Evolutionary conservation across 2,113 vertebrate genomes (phyloP).

Genomic region (Dascyllus trimaculatus): DNA sequence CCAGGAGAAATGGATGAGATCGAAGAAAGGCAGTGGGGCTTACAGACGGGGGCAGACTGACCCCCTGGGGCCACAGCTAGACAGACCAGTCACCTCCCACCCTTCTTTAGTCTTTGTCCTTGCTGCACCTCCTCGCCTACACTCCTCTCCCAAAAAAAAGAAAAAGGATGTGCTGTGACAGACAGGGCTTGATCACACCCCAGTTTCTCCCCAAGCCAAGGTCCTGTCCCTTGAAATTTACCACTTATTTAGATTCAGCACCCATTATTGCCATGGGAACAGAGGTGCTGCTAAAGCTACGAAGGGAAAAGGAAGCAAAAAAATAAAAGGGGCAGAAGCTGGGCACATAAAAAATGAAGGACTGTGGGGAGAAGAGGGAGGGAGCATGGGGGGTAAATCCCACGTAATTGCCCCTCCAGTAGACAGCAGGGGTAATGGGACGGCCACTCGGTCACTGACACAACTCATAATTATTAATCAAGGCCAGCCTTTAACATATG

Average conservation of each 20-base stretch:
- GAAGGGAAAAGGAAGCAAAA: neutral
- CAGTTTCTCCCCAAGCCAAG: slow-evolving; percentile 37
- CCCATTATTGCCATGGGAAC: slow-evolving; percentile 44
- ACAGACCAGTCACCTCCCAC: slow-evolving; percentile 54
- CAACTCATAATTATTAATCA: slow-evolving; percentile 72
- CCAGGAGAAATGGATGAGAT: slow-evolving; percentile 9
- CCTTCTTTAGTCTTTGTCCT: slow-evolving; percentile 71
- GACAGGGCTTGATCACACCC: slow-evolving; percentile 36
- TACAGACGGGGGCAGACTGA: slow-evolving; percentile 17
- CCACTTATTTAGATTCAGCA: slow-evolving; percentile 51
- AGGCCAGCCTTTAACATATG: slow-evolving; percentile 65
- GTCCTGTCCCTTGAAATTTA: slow-evolving; percentile 49
- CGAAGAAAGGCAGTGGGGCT: slow-evolving; percentile 19
- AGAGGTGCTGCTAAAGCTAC: slow-evolving; percentile 8
- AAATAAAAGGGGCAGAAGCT: slow-evolving; percentile 4
- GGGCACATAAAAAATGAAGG: slow-evolving; percentile 37
- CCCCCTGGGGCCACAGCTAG: slow-evolving; percentile 38
- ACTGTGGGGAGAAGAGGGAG: neutral
- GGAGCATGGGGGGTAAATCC: slow-evolving; percentile 42
- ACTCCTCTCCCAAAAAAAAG: slow-evolving; percentile 28
- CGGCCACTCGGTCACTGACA: slow-evolving; percentile 55
- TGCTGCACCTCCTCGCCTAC: slow-evolving; percentile 33
- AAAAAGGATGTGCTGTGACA: slow-evolving; percentile 49
- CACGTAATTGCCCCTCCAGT: slow-evolving; percentile 61
- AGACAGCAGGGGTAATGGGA: slow-evolving; percentile 65